phyloP scores from a whole-genome alignment of 2,888 invertebrate genomes.

The Caenorhabditis imperialis region DNA sequence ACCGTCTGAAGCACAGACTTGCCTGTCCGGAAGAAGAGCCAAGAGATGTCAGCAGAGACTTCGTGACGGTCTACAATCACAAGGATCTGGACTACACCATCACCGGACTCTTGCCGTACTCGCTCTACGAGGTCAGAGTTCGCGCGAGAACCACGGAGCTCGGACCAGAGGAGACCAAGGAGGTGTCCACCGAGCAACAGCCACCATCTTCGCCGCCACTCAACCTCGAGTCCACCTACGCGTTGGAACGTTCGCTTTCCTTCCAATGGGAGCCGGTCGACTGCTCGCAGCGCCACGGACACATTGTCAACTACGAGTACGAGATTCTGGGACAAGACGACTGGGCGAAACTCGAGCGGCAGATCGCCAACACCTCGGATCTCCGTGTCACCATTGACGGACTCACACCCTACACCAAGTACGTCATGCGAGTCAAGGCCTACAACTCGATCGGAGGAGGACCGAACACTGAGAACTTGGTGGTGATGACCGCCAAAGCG shows the following conservation, averaged over 20 bases:
- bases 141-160: conserved; percentile 75
- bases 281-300: conserved; percentile 78
- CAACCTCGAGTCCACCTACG: conserved; percentile 75
- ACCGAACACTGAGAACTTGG: conserved; percentile 78
- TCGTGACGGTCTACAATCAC: conserved; percentile 78
- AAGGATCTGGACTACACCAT: conserved; percentile 77
- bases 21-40: conserved; percentile 78
- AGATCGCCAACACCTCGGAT: conserved; percentile 77
- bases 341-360: conserved; percentile 78
- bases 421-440: conserved; percentile 76
- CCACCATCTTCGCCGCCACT: conserved; percentile 78
- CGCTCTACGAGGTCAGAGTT: conserved; percentile 77
- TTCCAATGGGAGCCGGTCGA: conserved; percentile 76
- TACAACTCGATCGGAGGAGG: conserved; percentile 78
- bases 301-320: conserved; percentile 78
- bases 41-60: conserved; percentile 76
- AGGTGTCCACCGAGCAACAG: conserved; percentile 76
- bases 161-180: conserved; percentile 77
- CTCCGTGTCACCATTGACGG: conserved; percentile 76
- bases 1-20: conserved; percentile 77
- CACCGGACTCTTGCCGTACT: conserved; percentile 77
- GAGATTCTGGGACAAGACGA: conserved; percentile 78
- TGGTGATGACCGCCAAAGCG: conserved; percentile 77
- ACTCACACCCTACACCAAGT: conserved; percentile 78
- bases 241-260: conserved; percentile 71